A percentile compares a stretch with the other conserved stretches of the same genome.
Evolutionary conservation across 2,888 invertebrate genomes (phyloP).

Genomic region (Drosophila sordidapex): DNA sequence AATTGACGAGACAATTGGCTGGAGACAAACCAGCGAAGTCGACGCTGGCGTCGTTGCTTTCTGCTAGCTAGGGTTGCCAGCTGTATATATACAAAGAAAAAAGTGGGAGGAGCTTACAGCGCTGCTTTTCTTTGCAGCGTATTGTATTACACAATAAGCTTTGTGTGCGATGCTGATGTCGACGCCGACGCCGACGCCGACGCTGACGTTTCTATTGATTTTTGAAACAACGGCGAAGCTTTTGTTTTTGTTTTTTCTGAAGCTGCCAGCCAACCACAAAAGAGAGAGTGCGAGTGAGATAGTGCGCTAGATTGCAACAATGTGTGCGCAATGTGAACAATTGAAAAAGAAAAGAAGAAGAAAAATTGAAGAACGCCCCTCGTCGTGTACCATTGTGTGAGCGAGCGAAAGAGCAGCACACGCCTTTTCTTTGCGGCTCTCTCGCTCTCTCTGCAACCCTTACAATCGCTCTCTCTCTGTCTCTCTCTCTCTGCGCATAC

Average conservation of each 20-base stretch:
- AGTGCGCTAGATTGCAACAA: slow-evolving; percentile 27
- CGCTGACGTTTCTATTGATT: slow-evolving; percentile 53
- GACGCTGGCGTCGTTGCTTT: slow-evolving; percentile 32
- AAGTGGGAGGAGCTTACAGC: slow-evolving; percentile 67
- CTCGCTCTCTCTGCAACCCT: neutral
- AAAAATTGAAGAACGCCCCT: slow-evolving; percentile 1
- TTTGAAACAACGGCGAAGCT: slow-evolving; percentile 44
- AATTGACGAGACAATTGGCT: slow-evolving; percentile 78
- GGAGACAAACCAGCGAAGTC: slow-evolving; percentile 66
- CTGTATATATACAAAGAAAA: neutral
- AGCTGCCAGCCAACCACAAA: slow-evolving; percentile 3
- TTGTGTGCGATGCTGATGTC: slow-evolving; percentile 29
- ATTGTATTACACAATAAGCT: slow-evolving; percentile 57
- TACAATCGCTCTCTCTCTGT: neutral
- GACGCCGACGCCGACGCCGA: slow-evolving; percentile 2
- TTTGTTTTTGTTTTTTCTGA: slow-evolving; percentile 31
- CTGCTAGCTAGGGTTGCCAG: slow-evolving; percentile 37
- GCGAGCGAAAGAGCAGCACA: neutral
- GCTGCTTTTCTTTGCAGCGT: slow-evolving; percentile 25
- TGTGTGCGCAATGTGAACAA: slow-evolving; percentile 52
- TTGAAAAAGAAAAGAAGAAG: slow-evolving; percentile 21
- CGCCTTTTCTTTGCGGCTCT: neutral
- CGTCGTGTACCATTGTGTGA: neutral
- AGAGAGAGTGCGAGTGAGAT: neutral
- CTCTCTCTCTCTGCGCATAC: neutral